Evolutionary conservation across 2,797 vertebrate genomes (phyloP).

Genomic region (Otolemur crassicaudatus): DNA sequence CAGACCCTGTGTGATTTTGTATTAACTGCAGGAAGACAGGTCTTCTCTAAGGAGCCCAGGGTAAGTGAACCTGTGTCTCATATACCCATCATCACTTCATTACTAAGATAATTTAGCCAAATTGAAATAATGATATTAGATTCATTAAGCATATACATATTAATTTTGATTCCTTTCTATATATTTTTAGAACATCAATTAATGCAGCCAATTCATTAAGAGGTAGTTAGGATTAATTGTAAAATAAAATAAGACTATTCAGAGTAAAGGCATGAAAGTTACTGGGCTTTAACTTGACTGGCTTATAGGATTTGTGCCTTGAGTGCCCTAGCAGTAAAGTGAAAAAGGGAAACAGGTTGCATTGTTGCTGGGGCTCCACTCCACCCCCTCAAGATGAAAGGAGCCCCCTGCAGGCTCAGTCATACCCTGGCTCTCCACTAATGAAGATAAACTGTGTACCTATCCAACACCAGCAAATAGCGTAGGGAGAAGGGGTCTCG

Average conservation of each 20-base stretch:
- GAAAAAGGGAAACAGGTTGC: not conserved
- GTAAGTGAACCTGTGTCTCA: not conserved
- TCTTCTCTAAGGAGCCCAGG: not conserved
- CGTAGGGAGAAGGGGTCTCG: not conserved
- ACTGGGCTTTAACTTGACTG: not conserved
- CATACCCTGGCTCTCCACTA: not conserved
- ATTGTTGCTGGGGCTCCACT: not conserved
- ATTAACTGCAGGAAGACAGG: not conserved
- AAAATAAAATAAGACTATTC: not conserved
- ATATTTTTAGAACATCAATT: slow-evolving; percentile 19
- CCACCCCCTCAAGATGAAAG: not conserved
- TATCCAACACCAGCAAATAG: not conserved
- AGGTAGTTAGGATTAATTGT: not conserved
- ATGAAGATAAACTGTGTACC: not conserved
- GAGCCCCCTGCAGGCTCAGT: not conserved
- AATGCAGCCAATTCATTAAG: not conserved
- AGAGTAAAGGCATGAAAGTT: not conserved
- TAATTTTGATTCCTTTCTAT: not conserved
- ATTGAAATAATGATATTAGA: slow-evolving; percentile 12
- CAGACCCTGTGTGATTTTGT: accelerated
- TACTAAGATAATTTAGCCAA: not conserved
- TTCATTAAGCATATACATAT: not conserved
- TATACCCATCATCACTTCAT: not conserved
- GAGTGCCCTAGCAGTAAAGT: not conserved
- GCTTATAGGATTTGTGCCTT: not conserved